Evolutionary conservation across 2,797 vertebrate species (phyloP), one percentile per base, ranked within the genome.

Genomic region (Ispidina picta): DNA sequence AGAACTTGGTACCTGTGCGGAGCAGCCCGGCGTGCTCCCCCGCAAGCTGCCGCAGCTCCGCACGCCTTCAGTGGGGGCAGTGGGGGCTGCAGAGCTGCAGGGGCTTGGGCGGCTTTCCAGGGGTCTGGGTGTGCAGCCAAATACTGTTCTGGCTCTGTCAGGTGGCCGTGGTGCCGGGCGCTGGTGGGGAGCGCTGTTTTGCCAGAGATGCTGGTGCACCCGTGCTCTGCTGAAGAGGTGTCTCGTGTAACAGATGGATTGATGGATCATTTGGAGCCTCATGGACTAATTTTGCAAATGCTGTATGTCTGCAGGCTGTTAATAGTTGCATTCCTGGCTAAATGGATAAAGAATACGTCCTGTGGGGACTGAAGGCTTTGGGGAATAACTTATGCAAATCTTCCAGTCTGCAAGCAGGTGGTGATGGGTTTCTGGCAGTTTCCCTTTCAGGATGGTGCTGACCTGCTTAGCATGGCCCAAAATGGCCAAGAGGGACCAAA

Each of bases 231-330:
- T 60, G 44, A 54, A 41, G 64, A 49, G 58, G 28, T 11, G 72
- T 41, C 54, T 86, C 2, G 0, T 15, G 64, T 72, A 90, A 54
- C 95, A 90, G 94, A 90, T 69, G 92, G 86, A 82, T 79, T 79
- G 79, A 26, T 74, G 84, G 86, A 91, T 90, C 93, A 83, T 94
- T 92, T 89, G 92, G 78, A 94, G 82, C 76, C 65, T 80, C 88
- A 74, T n/a, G 54, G 62, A 49, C 75, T 92, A 77, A 94, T 94
- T 95, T 94, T 85, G 82, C 65, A 75, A 94, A 80, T 37, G 86
- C 93, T 72, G 62, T 44, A 8, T 37, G 69, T 87, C 94, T 94
- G 41, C 89, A 63, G 86, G 93, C 79, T 93, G 87, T 69, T 87
- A 85, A 83, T 92, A 83, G 89, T 64, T 77, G 78, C 33, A 6